Conservation (phyloP, 2,888 invertebrate genomes). For the Oxycera nigricornis region DNA sequence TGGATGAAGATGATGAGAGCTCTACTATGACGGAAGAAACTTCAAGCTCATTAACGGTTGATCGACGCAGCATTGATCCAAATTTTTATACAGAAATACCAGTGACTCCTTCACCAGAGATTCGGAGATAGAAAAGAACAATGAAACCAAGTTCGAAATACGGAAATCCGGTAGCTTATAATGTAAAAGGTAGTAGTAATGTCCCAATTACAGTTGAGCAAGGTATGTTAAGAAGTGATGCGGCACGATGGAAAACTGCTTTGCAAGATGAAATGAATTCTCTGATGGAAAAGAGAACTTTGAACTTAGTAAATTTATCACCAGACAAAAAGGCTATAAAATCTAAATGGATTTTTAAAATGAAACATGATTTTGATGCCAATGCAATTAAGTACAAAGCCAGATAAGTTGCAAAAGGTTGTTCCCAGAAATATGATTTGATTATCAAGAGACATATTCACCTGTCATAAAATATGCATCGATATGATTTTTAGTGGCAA, state of each 20-base stretch:
- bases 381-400: neutral
- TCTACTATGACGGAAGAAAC: neutral
- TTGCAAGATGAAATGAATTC: neutral
- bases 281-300: neutral
- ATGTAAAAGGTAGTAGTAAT: neutral
- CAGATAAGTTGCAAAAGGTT: neutral
- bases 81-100: neutral
- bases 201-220: neutral
- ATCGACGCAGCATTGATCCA: neutral
- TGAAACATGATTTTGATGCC: neutral
- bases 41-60: neutral
- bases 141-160: neutral
- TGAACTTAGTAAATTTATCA: neutral
- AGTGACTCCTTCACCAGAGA: neutral
- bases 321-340: neutral
- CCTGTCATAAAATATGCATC: neutral
- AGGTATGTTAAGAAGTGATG: constrained; percentile 4
- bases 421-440: neutral
- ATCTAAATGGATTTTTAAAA: neutral
- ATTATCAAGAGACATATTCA: neutral
- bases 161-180: neutral
- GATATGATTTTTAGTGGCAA: neutral
- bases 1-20: neutral
- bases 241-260: neutral
- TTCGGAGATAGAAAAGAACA: neutral